A percentile compares a stretch with the other conserved stretches of the same genome.
phyloP scores from a whole-genome alignment of 2,888 invertebrate genomes.

The Shargacucullia verbasci region DNA sequence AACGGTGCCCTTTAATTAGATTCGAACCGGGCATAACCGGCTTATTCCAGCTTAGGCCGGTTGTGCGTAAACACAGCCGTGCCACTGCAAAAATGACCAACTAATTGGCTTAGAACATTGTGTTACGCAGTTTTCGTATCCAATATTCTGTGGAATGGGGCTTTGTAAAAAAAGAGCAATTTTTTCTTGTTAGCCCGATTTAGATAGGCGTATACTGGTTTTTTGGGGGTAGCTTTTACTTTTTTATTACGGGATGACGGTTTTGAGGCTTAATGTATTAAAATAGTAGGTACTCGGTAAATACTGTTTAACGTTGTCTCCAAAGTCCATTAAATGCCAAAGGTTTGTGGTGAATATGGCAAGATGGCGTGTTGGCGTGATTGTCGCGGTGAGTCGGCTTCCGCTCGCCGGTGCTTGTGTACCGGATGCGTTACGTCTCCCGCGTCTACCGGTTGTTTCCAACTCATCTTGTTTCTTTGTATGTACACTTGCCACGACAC shows the following conservation, averaged over 20 bases:
- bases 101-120: conserved; percentile 88
- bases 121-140: conserved; percentile 83
- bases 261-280: conserved; percentile 47
- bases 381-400: conserved; percentile 71
- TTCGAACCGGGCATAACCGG: conserved; percentile 86
- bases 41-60: conserved; percentile 85
- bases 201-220: conserved; percentile 43
- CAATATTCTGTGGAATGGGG: conserved; percentile 80
- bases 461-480: conserved; percentile 72
- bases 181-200: conserved; percentile 59
- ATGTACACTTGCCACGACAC: conserved; percentile 63
- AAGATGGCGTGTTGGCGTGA: conserved; percentile 71
- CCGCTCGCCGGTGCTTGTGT: conserved; percentile 70
- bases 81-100: conserved; percentile 86
- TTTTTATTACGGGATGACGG: conserved; percentile 22
- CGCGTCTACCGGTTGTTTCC: conserved; percentile 65
- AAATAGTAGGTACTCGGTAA: conserved; percentile 49
- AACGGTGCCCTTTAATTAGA: conserved; percentile 87
- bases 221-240: conserved; percentile 18
- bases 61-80: conserved; percentile 76
- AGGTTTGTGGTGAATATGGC: conserved; percentile 61
- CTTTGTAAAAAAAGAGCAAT: conserved; percentile 70
- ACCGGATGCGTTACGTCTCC: conserved; percentile 73
- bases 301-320: conserved; percentile 54
- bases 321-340: conserved; percentile 63